Evolutionary conservation across 1,140 invertebrate species (phyloP).

Genomic region (Cryptotermes secundus): DNA sequence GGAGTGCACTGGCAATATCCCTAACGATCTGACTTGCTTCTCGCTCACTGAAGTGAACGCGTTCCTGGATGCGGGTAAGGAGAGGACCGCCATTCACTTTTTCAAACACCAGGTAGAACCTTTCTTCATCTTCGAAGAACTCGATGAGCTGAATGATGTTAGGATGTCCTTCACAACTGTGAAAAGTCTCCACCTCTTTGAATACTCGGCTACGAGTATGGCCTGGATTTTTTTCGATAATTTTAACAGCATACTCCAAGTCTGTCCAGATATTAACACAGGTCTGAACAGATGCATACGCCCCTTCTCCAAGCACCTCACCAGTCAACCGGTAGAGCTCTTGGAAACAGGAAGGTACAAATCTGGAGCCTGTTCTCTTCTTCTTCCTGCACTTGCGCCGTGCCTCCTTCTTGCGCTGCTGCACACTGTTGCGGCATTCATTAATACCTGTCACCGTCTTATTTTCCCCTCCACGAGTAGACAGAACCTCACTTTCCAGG

Average conservation of each 20-base stretch:
- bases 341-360: constrained; percentile 86
- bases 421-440: constrained; percentile 54
- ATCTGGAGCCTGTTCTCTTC: constrained; percentile 80
- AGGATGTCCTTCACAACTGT: constrained; percentile 93
- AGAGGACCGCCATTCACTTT: constrained; percentile 93
- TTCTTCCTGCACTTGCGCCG: constrained; percentile 82
- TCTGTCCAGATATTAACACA: constrained; percentile 88
- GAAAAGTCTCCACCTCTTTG: constrained; percentile 98
- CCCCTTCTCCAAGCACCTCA: constrained; percentile 92
- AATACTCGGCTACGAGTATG: constrained; percentile 91
- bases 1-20: constrained; percentile 90
- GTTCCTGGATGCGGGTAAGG: constrained; percentile 87
- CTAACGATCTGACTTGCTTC: constrained; percentile 91
- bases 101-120: constrained; percentile 96
- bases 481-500: constrained; percentile 34
- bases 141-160: constrained; percentile 97
- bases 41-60: constrained; percentile 89
- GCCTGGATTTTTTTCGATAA: constrained; percentile 92
- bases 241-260: constrained; percentile 95
- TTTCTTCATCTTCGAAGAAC: constrained; percentile 95
- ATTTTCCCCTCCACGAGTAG: constrained; percentile 40
- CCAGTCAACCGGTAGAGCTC: constrained; percentile 94
- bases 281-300: constrained; percentile 93
- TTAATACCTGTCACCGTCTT: constrained; percentile 53
- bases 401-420: constrained; percentile 79